Conservation (phyloP, 2,888 invertebrate species). For the Acanthosepion esculentum region DNA sequence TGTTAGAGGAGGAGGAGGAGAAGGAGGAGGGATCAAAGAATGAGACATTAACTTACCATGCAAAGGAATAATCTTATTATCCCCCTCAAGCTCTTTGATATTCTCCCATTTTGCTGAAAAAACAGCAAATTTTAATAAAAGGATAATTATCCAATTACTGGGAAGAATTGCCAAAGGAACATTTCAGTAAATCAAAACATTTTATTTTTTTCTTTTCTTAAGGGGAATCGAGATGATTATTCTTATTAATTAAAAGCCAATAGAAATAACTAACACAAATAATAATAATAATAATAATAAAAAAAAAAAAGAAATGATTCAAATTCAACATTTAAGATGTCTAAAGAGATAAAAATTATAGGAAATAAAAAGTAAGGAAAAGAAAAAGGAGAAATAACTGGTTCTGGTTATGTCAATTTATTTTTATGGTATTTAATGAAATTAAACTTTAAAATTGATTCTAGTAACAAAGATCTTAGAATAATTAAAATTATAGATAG, state of each 20-base stretch:
- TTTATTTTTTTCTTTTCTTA: too few relatives aligned
- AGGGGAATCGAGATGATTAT: conserved; percentile 12
- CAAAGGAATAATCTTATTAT: conserved; percentile 44
- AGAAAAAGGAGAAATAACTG: neutral
- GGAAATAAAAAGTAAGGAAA: neutral
- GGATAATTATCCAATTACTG: neutral
- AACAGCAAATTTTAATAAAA: conserved; percentile 12
- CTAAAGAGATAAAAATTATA: neutral
- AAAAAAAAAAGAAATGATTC: neutral
- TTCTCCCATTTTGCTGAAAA: conserved; percentile 48
- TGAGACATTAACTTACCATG: conserved; percentile 43
- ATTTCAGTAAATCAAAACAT: neutral
- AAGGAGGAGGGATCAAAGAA: conserved; percentile 14
- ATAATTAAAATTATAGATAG: too few relatives aligned
- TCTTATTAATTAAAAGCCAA: neutral
- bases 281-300: neutral
- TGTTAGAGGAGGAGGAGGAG: too few relatives aligned
- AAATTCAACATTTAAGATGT: neutral
- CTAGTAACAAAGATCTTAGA: too few relatives aligned
- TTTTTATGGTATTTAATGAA: too few relatives aligned
- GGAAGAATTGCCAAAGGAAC: neutral
- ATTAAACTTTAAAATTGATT: too few relatives aligned
- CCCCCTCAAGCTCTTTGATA: conserved; percentile 46
- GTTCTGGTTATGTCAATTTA: too few relatives aligned
- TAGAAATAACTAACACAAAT: neutral